Evolutionary conservation across 2,888 invertebrate species (phyloP).

Genomic region (Neoitamus cyanurus): DNA sequence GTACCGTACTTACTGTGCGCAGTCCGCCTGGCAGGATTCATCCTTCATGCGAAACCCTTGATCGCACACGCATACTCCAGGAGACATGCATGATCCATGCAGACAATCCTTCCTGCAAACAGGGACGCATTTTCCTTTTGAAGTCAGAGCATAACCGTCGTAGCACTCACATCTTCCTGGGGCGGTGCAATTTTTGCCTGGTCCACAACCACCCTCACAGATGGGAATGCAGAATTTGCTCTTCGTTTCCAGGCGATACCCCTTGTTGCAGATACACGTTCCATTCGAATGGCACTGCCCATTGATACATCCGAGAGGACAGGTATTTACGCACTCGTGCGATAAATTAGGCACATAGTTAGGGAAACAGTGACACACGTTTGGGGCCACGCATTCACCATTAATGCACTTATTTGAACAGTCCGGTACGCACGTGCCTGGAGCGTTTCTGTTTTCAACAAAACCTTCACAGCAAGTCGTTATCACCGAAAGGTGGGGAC

Average conservation of each 20-base stretch:
- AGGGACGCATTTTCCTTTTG: conserved; percentile 54
- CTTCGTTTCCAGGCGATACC: conserved; percentile 68
- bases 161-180: conserved; percentile 56
- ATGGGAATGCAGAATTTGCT: conserved; percentile 70
- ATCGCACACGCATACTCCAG: conserved; percentile 64
- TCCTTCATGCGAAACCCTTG: conserved; percentile 55
- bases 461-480: conserved; percentile 73
- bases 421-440: conserved; percentile 60
- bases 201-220: conserved; percentile 60
- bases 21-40: neutral
- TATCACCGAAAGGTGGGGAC: neutral
- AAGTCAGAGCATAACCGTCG: conserved; percentile 52
- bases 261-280: conserved; percentile 72
- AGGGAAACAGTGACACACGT: conserved; percentile 67
- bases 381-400: conserved; percentile 67
- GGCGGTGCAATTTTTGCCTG: conserved; percentile 57
- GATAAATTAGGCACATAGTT: conserved; percentile 57
- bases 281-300: conserved; percentile 70
- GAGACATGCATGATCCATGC: conserved; percentile 61
- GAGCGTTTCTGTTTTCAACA: conserved; percentile 69
- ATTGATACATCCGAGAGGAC: conserved; percentile 68
- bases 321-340: conserved; percentile 44
- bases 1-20: neutral
- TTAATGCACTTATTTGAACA: conserved; percentile 61
- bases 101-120: conserved; percentile 55